Percentiles rank a stretch among this genome's conserved stretches.
phyloP scores from a whole-genome alignment of 2,797 vertebrate species.

The Tauraco hartlaubi region DNA sequence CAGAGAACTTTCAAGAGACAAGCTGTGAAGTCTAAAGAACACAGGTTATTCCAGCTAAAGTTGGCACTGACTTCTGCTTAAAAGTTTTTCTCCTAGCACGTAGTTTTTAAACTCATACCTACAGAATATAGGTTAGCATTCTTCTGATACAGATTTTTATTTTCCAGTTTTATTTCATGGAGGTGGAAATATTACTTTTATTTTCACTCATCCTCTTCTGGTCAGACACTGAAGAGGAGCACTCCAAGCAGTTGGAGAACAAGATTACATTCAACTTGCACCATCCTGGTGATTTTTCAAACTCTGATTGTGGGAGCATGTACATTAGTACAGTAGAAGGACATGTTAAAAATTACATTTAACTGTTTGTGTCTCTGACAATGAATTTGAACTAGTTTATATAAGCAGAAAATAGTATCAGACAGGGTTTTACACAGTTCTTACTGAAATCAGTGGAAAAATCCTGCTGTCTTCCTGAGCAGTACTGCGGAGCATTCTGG shows the following conservation, averaged over 20 bases:
- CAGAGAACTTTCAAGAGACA: conserved; percentile 67
- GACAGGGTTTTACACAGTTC: neutral
- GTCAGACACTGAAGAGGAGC: neutral
- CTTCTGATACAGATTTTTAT: neutral
- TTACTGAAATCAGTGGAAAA: neutral
- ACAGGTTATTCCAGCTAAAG: conserved; percentile 59
- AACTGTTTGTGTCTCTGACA: neutral
- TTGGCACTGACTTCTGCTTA: neutral
- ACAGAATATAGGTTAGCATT: conserved; percentile 13
- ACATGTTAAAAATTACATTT: neutral
- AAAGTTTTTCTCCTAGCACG: conserved; percentile 22
- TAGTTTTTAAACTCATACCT: conserved; percentile 29
- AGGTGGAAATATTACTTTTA: neutral
- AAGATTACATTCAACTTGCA: neutral
- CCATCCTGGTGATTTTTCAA: neutral
- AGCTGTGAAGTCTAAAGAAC: conserved; percentile 55
- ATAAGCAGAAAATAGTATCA: neutral
- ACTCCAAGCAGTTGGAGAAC: neutral
- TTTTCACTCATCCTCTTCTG: neutral
- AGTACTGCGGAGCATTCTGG: neutral
- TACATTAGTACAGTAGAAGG: neutral
- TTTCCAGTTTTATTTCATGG: neutral
- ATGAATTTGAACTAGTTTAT: neutral
- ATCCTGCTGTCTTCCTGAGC: neutral
- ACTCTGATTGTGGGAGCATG: neutral